A percentile compares a stretch with the other conserved stretches of the same genome.
Evolutionary conservation across 2,113 vertebrate genomes (phyloP).

Genomic region (Lycaon pictus): DNA sequence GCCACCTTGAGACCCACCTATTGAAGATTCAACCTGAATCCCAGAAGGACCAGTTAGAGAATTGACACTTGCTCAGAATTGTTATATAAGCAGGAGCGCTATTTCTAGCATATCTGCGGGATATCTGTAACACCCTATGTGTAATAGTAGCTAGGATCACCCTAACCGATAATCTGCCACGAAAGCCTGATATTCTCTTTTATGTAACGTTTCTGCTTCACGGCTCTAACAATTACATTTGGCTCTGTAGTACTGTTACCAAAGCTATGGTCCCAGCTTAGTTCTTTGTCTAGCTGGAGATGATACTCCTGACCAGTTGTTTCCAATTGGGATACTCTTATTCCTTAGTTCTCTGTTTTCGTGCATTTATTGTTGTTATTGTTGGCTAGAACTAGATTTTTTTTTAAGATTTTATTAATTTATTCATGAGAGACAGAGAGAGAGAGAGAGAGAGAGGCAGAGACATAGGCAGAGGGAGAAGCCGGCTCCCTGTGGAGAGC

Average conservation of each 20-base stretch:
- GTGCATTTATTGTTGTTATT: background rate
- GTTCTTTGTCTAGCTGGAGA: background rate
- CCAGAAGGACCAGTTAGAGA: background rate
- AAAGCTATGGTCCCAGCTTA: background rate
- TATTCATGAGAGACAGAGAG: too few species aligned
- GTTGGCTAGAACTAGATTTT: background rate
- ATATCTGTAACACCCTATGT: background rate
- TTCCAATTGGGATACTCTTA: background rate
- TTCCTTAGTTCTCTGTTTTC: background rate
- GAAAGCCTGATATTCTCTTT: background rate
- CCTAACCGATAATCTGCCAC: background rate
- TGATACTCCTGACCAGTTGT: background rate
- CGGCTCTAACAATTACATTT: background rate
- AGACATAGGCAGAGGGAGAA: too few species aligned
- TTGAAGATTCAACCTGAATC: background rate
- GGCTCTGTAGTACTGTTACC: background rate
- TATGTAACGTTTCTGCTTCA: background rate
- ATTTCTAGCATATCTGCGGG: too few species aligned
- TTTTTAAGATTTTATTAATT: too few species aligned
- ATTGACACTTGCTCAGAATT: background rate
- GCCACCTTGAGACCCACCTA: background rate
- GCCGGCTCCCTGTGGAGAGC: too few species aligned
- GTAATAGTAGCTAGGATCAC: background rate
- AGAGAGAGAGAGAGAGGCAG: too few species aligned
- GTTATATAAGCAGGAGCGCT: background rate